phyloP scores from a whole-genome alignment of 2,888 invertebrate species.

The Drosophila histrio region DNA sequence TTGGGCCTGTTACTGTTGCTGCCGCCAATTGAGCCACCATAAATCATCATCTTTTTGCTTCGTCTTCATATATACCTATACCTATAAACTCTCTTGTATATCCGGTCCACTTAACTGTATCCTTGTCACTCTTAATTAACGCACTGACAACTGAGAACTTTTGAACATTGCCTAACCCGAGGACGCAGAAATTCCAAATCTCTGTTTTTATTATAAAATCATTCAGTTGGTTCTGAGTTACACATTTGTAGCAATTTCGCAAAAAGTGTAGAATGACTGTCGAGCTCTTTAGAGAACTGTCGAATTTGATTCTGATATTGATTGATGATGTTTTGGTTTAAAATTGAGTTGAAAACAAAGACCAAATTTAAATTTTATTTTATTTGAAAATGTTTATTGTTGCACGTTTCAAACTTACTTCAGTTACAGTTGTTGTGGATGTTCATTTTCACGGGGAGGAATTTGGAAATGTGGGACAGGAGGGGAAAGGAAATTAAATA shows the following conservation, averaged over 20 bases:
- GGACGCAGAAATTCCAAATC: not conserved
- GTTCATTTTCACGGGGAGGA: not conserved
- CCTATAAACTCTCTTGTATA: not conserved
- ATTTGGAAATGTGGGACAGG: not conserved
- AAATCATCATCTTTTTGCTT: conserved; percentile 24
- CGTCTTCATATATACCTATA: not conserved
- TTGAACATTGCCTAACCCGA: not conserved
- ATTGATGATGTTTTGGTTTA: no score
- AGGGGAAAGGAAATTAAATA: conserved; percentile 29
- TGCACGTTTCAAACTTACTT: conserved; percentile 73
- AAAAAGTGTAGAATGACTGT: no score
- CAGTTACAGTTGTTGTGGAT: conserved; percentile 55
- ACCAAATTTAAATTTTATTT: conserved; percentile 13
- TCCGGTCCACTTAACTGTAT: not conserved
- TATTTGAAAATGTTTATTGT: conserved; percentile 74
- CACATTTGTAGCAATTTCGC: not conserved
- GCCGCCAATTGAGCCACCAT: conserved; percentile 25
- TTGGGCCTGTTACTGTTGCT: not conserved
- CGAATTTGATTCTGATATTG: no score
- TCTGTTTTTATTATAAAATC: not conserved
- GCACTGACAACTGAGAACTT: not conserved
- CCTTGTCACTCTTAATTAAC: conserved; percentile 19
- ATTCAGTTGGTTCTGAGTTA: not conserved
- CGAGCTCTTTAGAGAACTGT: no score
- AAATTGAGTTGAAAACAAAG: not conserved